Base-by-base conservation (phyloP, 1,140 invertebrate genomes). In the Lasaia peninsularis region DNA sequence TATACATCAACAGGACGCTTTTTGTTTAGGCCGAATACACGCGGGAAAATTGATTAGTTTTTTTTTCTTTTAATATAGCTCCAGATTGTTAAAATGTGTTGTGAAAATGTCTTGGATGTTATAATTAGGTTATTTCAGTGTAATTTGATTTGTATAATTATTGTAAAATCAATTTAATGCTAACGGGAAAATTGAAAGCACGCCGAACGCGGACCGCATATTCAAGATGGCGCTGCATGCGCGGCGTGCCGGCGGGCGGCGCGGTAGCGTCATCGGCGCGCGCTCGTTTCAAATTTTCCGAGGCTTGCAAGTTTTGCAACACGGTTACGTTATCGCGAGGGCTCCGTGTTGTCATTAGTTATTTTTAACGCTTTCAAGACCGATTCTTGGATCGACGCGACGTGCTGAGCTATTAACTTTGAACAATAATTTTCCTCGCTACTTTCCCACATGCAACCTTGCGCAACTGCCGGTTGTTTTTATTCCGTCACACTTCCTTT, bases 211-310 rank as follows among this genome's bases (percentile, higher is more conserved):
- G 73, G 66, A 71, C 56, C 65, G 63, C 64, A 65, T 62, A 69
- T 75, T 71, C 82, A 86, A 88, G 81, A 88, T 88, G 82, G 83
- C 80, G 81, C 73, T 76, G 69, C 57, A 52, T 80, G 79, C 80
- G 84, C 84, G 76, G 82, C 86, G 83, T 84, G 82, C 85, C 84
- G 78, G 82, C 83, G 85, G 82, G 84, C 84, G 78, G 82, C 83
- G 85, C 85, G 78, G 67, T 71, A 69, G 75, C 78, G 79, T 79
- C 77, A 76, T 67, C 73, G 75, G 70, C 75, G 78, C 81, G 82
- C 80, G 86, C 75, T 84, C 70, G 63, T 78, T 89, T 87, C 75
- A 80, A 89, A 86, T 75, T 80, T 63, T 66, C 71, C 71, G 67
- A 75, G 71, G 69, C 69, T 70, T 69, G 55, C 60, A 69, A 70